Percentiles rank a stretch among this genome's conserved stretches.
Evolutionary conservation across 2,888 invertebrate genomes (phyloP).

Genomic region (Aphrophora alni): DNA sequence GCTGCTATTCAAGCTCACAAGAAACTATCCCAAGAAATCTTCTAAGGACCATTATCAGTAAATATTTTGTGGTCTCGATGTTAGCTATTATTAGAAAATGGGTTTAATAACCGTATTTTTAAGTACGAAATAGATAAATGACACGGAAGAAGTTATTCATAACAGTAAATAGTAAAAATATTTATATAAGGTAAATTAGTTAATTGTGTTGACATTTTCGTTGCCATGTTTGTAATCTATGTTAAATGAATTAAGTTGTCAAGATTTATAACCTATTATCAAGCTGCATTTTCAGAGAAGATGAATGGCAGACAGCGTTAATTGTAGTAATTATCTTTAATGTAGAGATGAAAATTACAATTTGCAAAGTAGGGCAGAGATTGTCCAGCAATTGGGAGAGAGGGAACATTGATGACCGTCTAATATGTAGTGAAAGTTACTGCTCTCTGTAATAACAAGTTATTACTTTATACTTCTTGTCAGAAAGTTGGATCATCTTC

Average conservation of each 20-base stretch:
- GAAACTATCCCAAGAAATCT: too few relatives aligned
- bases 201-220: neutral
- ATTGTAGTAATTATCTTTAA: neutral
- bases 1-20: too few relatives aligned
- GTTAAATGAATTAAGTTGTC: neutral
- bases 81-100: too few relatives aligned
- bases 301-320: neutral
- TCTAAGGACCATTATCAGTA: too few relatives aligned
- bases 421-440: neutral
- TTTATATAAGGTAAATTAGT: neutral
- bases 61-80: too few relatives aligned
- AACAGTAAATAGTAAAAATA: too few relatives aligned
- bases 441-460: neutral
- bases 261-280: neutral
- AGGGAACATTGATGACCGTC: neutral
- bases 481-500: neutral
- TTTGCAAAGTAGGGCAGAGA: constrained; percentile 6
- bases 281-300: neutral
- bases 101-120: too few relatives aligned
- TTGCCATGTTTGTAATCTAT: too few relatives aligned
- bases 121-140: too few relatives aligned
- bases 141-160: too few relatives aligned
- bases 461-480: neutral
- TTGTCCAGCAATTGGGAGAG: neutral
- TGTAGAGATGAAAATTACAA: neutral